phyloP scores from a whole-genome alignment of 2,113 vertebrate species.

The Ictalurus furcatus region DNA sequence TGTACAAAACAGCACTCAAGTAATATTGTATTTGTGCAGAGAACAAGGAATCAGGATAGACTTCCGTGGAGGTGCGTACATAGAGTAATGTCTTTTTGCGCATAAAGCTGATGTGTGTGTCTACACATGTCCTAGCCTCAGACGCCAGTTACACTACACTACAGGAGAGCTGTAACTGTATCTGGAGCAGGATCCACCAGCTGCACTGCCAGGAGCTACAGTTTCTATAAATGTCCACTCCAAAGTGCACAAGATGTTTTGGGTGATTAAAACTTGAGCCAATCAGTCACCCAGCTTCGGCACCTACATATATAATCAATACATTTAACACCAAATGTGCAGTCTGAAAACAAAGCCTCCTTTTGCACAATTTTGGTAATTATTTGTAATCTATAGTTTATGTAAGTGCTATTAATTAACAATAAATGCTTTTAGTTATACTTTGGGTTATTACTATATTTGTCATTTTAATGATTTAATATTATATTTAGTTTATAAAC shows the following conservation, averaged over 20 bases:
- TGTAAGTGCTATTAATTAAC: background rate
- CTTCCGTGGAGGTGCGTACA: background rate
- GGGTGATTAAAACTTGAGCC: background rate
- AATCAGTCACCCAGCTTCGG: constrained; percentile 10
- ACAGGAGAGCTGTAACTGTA: constrained; percentile 67
- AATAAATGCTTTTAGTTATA: background rate
- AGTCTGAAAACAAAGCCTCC: background rate
- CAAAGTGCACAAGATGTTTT: constrained; percentile 15
- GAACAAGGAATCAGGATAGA: background rate
- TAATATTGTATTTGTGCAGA: background rate
- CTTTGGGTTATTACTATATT: background rate
- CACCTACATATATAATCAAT: background rate
- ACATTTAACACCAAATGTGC: background rate
- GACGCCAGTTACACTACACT: constrained; percentile 48
- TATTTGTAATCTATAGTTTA: background rate
- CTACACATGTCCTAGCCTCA: constrained; percentile 61
- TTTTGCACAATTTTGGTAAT: background rate
- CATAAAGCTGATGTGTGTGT: constrained; percentile 19
- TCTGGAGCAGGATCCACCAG: constrained; percentile 62
- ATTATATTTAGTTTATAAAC: background rate
- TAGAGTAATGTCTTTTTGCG: background rate
- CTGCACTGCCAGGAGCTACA: constrained; percentile 46
- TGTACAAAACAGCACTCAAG: background rate
- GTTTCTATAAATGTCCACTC: constrained; percentile 44
- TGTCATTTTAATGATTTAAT: background rate